Base-by-base conservation (phyloP, 2,113 vertebrate genomes). In the Pygoscelis antarcticus region DNA sequence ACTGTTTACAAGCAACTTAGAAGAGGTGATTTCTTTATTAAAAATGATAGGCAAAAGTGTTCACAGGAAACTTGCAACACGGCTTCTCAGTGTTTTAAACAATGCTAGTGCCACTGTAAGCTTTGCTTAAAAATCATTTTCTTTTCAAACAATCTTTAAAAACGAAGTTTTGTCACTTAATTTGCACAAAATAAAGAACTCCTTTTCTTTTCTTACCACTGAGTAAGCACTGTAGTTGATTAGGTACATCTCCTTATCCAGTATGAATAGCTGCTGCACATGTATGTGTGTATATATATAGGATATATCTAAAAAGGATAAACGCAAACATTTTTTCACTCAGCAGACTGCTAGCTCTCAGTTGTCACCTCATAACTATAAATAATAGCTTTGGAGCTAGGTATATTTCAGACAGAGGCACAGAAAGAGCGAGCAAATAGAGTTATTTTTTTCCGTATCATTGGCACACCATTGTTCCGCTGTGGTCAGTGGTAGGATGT, bases 351-450 rank as follows among this genome's bases (percentile, higher is more conserved):
- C 97, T 97, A 97, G 94, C 93, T 97, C 89, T 98, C 97, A 98
- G 93, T 90, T 97, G 94, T 94, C 97, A 98, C 97, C 96, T 97
- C 96, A 96, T 97, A 97, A 98, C 95, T 97, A 97, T 95, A 96
- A 97, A 97, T 92, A 97, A 97, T 97, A 95, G 95, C 95, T 97
- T 93, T 96, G 94, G 78, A 95, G 76, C 77, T 86, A 92, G 93
- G 90, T 95, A 66, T 91, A 27, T 88, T 97, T 93, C 86, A 96
- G 93, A 85, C 89, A 90, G 95, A 94, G 95, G 96, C 93, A 95
- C 29, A 87, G 91, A 97, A 96, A 94, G 89, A 94, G 66, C 6
- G 11, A 97, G 95, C 70, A 97, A 97, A 94, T 96, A 94, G 89
- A 96, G 87, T 71, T 87, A 12, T 87, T 96, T 94, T 91, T 93